phyloP scores from a whole-genome alignment of 92 coral and sea anemone species.

The Porites divaricata region DNA sequence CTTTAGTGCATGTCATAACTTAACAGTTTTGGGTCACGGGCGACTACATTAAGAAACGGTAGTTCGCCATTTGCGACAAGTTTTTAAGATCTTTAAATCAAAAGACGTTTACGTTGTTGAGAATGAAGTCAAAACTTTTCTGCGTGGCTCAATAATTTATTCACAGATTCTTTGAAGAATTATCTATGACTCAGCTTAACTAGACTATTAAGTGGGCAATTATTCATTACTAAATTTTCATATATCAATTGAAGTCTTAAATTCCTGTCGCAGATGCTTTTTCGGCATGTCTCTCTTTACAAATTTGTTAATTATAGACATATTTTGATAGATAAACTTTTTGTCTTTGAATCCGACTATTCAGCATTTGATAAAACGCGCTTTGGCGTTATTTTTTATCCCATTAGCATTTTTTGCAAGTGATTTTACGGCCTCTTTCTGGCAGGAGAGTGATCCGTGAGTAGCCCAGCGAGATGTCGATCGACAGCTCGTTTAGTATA shows the following conservation, averaged over 20 bases:
- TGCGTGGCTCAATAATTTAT: background rate
- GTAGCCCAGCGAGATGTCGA: background rate
- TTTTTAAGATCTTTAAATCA: too few species aligned
- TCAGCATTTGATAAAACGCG: background rate
- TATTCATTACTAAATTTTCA: background rate
- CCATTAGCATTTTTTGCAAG: too few species aligned
- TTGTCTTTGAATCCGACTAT: slow-evolving; percentile 8
- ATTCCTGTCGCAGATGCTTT: background rate
- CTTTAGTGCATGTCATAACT: background rate
- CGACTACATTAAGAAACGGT: background rate
- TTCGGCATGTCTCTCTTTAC: background rate
- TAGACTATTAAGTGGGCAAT: background rate
- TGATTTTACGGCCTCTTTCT: too few species aligned
- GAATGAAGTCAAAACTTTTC: background rate
- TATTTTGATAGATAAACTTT: background rate
- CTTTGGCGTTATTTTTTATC: background rate
- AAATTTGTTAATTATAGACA: background rate
- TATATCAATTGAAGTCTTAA: background rate
- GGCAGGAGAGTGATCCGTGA: background rate
- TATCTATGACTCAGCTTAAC: background rate
- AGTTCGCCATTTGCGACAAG: background rate
- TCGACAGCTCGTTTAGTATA: slow-evolving; percentile 19
- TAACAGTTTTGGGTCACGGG: too few species aligned
- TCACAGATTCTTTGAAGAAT: background rate
- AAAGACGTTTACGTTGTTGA: background rate